Evolutionary conservation across 2,797 vertebrate species (phyloP), one percentile per base, ranked within the genome.

Genomic region (Chelmon rostratus): DNA sequence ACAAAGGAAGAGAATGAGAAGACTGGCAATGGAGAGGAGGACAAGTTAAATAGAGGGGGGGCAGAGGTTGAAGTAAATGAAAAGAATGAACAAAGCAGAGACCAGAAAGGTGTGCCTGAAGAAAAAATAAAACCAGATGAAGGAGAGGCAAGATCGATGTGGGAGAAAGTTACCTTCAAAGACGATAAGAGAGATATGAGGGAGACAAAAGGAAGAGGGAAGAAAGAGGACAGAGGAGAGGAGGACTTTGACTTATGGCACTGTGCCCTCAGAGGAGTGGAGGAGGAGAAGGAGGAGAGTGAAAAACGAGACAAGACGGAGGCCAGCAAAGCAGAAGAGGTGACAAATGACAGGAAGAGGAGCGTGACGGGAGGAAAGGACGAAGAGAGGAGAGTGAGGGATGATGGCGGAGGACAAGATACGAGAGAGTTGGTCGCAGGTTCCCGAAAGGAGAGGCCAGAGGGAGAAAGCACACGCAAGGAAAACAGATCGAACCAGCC

Each of bases 1-100:
- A 95, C 94, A 16, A 96, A 95, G 19, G 97, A 96, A 70, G 96
- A 95, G 84, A 96, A 93, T 21, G 87, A 93, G 68, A 94, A 91
- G 38, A 77, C 82, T 4, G 95, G 4, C 57, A 23, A 15, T 19
- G 25, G 19, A 63, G 59, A 96, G 95, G 78, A 93, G 85, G 0
- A 28, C 81, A 23, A 79, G 86, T 50, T 79, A 74, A 56, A 83
- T 76, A 15, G 94, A 95, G 81, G 92, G 96, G 33, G 38, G 1
- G 95, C 31, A 16, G 31, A 69, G 10, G 28, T 13, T 1, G 18
- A 63, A 37, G 28, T 10, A 15, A 57, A 66, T 5, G 70, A 74
- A 58, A 76, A 67, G 5, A 67, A 28, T 6, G 77, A 85, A 58
- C 31, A 47, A n/a, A 63, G 38, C 16, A 25, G n/a, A 71, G 47